Conservation (phyloP, 2,113 vertebrate species). For the Salvator merianae region DNA sequence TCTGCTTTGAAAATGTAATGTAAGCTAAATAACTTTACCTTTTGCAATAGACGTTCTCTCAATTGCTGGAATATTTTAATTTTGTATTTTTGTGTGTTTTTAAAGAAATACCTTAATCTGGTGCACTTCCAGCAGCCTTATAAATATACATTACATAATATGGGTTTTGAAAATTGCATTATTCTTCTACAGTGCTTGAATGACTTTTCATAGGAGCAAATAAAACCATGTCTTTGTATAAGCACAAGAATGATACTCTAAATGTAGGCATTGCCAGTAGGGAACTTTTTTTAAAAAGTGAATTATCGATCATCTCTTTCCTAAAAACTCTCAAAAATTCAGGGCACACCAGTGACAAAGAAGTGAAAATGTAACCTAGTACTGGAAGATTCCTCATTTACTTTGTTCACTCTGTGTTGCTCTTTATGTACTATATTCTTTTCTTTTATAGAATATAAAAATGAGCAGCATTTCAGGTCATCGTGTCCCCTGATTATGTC, state of each 20-base stretch:
- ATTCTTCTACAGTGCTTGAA: background rate
- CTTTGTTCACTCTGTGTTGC: conserved; percentile 10
- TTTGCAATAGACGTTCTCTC: background rate
- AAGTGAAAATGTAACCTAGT: background rate
- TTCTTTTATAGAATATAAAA: conserved; percentile 28
- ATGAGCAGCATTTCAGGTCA: conserved; percentile 5
- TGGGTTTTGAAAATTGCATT: background rate
- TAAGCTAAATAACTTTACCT: background rate
- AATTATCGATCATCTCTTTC: background rate
- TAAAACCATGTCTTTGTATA: background rate
- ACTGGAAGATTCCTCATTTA: conserved; percentile 12
- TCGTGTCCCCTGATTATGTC: conserved; percentile 34
- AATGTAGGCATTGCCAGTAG: background rate
- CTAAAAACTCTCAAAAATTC: conserved; percentile 6
- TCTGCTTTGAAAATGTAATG: background rate
- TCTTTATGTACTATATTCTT: conserved; percentile 22
- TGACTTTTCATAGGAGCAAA: background rate
- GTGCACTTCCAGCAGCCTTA: background rate
- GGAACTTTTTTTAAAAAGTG: background rate
- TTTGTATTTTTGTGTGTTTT: background rate
- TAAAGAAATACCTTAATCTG: background rate
- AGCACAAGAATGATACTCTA: background rate
- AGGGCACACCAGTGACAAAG: background rate
- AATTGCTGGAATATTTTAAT: background rate
- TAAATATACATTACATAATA: background rate